phyloP scores from a whole-genome alignment of 2,113 vertebrate species.

The Clarias magur region DNA sequence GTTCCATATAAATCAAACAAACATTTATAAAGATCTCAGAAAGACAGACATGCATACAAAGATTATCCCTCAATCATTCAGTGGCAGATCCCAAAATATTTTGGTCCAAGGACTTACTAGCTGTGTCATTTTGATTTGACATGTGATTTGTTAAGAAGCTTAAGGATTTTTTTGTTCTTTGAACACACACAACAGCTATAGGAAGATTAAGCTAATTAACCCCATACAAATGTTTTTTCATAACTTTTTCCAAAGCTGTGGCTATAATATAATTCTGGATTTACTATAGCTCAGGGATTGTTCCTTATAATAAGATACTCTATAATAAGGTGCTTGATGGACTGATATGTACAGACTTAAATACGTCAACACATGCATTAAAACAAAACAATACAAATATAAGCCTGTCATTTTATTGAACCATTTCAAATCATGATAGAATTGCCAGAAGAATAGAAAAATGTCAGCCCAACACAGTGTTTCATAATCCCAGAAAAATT shows the following conservation, averaged over 20 bases:
- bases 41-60: background rate
- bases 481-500: constrained; percentile 43
- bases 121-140: background rate
- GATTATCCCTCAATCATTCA: background rate
- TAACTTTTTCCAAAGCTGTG: background rate
- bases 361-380: background rate
- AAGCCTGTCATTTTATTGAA: constrained; percentile 40
- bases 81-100: background rate
- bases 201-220: background rate
- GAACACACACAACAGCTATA: background rate
- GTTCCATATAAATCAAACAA: background rate
- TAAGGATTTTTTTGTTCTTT: background rate
- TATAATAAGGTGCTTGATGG: background rate
- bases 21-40: background rate
- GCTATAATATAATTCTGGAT: background rate
- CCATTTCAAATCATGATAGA: constrained; percentile 31
- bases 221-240: background rate
- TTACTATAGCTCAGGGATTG: background rate
- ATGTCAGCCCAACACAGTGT: constrained; percentile 29
- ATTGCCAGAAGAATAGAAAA: constrained; percentile 38
- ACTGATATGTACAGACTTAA: background rate
- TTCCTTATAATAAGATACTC: background rate
- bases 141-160: background rate
- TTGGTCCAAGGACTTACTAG: background rate
- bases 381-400: constrained; percentile 24